Percentiles rank a stretch among this genome's conserved stretches.
These are phyloP conservation scores for Enteromius afrohamiltoni DNA, from an alignment of 2,797 vertebrate genomes.

Conservation along the genomic window DNA sequence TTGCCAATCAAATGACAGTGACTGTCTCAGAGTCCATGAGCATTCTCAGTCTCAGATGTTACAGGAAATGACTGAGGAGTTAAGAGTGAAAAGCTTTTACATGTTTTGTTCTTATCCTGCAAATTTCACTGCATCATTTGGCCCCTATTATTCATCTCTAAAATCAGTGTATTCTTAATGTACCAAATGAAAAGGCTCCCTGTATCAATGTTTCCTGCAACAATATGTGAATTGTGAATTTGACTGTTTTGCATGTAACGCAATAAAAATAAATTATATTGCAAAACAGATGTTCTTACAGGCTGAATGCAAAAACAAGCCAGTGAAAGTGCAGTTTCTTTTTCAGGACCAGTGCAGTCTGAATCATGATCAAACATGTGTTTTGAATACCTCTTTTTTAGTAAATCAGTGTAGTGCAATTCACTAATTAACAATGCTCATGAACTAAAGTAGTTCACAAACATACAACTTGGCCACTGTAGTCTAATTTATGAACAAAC, in stretches of 20 bases:
- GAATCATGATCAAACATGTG: not conserved
- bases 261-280: not conserved
- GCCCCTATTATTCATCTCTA: not conserved
- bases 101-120: not conserved
- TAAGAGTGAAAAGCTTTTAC: constrained; percentile 16
- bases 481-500: not conserved
- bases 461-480: not conserved
- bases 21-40: not conserved
- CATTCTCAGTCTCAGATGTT: too few species aligned
- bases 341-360: not conserved
- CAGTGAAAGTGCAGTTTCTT: not conserved
- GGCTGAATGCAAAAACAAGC: not conserved
- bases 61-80: constrained; percentile 21
- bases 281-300: not conserved
- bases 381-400: not conserved
- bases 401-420: not conserved
- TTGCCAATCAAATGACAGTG: not conserved
- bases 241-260: not conserved
- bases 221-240: not conserved
- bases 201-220: not conserved
- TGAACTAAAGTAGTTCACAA: not conserved
- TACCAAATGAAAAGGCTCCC: not conserved
- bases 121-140: not conserved
- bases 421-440: not conserved
- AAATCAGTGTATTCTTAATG: not conserved